Conservation (phyloP, 1,140 invertebrate genomes). For the Panagrolaimus sp. region DNA sequence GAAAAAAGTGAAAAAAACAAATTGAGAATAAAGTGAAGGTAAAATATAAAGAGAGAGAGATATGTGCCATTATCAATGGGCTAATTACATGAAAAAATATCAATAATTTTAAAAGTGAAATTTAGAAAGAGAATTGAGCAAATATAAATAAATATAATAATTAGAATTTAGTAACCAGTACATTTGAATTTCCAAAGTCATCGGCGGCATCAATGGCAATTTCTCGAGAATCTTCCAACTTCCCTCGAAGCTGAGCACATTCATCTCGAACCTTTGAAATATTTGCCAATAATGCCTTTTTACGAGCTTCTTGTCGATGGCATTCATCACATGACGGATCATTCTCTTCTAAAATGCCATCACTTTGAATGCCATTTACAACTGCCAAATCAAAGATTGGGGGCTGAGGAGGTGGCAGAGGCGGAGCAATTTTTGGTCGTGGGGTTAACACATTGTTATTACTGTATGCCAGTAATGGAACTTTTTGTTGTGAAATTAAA, state of each 20-base stretch:
- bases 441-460: background rate
- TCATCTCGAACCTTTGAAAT: slow-evolving; percentile 5
- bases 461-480: background rate
- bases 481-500: background rate
- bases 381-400: background rate
- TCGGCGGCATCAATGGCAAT: background rate
- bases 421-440: background rate
- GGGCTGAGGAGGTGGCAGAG: background rate
- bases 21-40: no score
- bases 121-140: no score
- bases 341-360: background rate
- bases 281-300: background rate
- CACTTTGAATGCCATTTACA: background rate
- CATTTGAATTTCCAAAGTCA: slow-evolving; percentile 3
- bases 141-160: no score
- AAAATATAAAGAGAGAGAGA: no score
- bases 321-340: background rate
- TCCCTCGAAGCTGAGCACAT: slow-evolving; percentile 3
- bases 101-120: no score
- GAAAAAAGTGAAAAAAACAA: no score
- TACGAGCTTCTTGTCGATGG: slow-evolving; percentile 3
- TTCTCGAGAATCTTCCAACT: background rate
- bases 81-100: no score
- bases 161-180: slow-evolving; percentile 9
- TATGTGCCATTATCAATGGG: no score